These are phyloP conservation scores for Takifugu bimaculatus DNA, from an alignment of 2,113 vertebrate genomes.

Conservation along the genomic window DNA sequence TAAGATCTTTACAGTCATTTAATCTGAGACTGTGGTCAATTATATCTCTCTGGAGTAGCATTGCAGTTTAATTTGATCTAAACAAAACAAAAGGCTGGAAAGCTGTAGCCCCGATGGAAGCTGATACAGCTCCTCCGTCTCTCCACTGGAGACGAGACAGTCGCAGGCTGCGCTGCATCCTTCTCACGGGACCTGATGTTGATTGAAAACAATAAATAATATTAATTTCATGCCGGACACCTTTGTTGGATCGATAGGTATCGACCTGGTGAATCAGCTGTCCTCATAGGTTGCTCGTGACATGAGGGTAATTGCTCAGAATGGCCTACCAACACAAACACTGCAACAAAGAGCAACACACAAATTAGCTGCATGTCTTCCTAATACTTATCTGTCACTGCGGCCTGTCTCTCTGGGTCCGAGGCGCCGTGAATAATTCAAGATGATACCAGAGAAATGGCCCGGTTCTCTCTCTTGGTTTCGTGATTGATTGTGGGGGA, in stretches of 20 bases:
- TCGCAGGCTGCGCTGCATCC: slow-evolving; percentile 21
- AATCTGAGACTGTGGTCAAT: slow-evolving; percentile 74
- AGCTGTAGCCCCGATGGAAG: slow-evolving; percentile 70
- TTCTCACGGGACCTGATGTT: slow-evolving; percentile 53
- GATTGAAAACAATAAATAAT: slow-evolving; percentile 73
- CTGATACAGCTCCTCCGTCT: slow-evolving; percentile 58
- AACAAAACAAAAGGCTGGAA: slow-evolving; percentile 72
- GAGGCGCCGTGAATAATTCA: slow-evolving; percentile 50
- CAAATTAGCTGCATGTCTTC: slow-evolving; percentile 45
- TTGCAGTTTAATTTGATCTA: slow-evolving; percentile 77
- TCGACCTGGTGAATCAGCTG: slow-evolving; percentile 58
- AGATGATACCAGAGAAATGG: slow-evolving; percentile 43
- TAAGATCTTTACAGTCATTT: slow-evolving; percentile 76
- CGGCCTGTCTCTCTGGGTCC: slow-evolving; percentile 28
- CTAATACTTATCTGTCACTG: slow-evolving; percentile 36
- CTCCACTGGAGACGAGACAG: slow-evolving; percentile 53
- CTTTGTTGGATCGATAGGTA: slow-evolving; percentile 56
- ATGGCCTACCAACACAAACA: slow-evolving; percentile 14
- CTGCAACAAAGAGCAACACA: slow-evolving; percentile 32
- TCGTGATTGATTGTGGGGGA: slow-evolving; percentile 58
- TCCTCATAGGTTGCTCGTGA: slow-evolving; percentile 45
- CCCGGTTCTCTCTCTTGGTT: slow-evolving; percentile 29
- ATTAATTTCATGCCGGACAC: slow-evolving; percentile 73
- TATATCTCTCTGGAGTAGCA: slow-evolving; percentile 68
- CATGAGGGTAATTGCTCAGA: slow-evolving; percentile 45